Evolutionary conservation across 2,113 vertebrate genomes (phyloP), one percentile per base, ranked within the genome.

Genomic region (Trinectes maculatus): DNA sequence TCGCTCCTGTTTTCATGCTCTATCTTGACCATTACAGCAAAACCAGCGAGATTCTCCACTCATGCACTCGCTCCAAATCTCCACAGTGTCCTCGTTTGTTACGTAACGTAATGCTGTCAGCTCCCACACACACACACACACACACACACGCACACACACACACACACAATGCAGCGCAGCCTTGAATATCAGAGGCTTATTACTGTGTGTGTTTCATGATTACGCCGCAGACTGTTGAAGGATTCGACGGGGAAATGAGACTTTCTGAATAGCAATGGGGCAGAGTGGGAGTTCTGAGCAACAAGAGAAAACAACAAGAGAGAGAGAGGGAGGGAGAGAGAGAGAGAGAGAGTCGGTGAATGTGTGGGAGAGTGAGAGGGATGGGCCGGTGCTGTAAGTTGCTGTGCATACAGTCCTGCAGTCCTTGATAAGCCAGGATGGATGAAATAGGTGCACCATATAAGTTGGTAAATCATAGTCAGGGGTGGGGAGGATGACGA

Each of bases 391-490:
- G 71, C 81, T 57, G 62, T 87, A 77, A 82, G 59, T 76, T 83
- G 75, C 80, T 77, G 84, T 82, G 74, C 82, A 82, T 70, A 79
- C 75, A 83, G 83, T 80, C 83, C 84, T 90, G 87, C 79, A 84
- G 80, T 62, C 40, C 77, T 85, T 60, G 83, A 91, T 92, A 92
- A 91, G 86, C 52, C 67, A 26, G 76, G 70, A 78, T 69, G 79
- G 75, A 86, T 85, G 80, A 82, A 80, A 71, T 62, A 72, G 66
- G 73, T 36, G 69, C 40, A 57, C 66, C 70, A 70, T 42, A 62
- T n/a, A 74, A 79, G 86, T 85, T 84, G 77, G 82, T 83, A 87
- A 90, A 89, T 87, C 86, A 87, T 68, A 85, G 79, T 87, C 72
- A 80, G 54, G 8, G 46, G 63, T 59, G 28, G 62, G 65, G 72